These are phyloP conservation scores for Acheta domesticus DNA, from an alignment of 2,888 invertebrate genomes.

Conservation along the genomic window DNA sequence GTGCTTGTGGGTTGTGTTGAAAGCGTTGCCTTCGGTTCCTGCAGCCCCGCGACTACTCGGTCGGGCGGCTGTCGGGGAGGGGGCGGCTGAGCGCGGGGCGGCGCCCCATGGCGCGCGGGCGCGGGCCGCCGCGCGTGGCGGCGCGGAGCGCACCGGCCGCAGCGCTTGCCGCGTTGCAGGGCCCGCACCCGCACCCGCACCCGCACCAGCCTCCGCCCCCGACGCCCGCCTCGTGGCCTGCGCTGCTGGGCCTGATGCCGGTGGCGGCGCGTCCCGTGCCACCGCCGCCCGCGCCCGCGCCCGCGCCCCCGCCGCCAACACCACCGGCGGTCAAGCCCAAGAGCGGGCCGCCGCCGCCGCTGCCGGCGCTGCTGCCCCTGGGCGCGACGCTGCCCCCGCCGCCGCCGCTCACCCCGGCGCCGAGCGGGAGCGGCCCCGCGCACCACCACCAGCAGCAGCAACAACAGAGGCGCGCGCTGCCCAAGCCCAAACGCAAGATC, in stretches of 20 bases:
- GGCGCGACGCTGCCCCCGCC: not conserved
- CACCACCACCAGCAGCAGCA: conserved; percentile 25
- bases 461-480: conserved; percentile 34
- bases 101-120: too few relatives aligned
- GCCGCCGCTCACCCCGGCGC: not conserved
- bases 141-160: not conserved
- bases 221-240: not conserved
- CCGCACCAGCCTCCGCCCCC: not conserved
- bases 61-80: too few relatives aligned
- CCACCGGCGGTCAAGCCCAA: not conserved
- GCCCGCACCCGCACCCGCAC: not conserved
- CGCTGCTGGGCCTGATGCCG: not conserved
- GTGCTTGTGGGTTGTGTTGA: too few relatives aligned
- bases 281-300: not conserved
- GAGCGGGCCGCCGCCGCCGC: not conserved
- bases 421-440: not conserved
- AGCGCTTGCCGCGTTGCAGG: not conserved
- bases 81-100: too few relatives aligned
- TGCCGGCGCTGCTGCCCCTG: conserved; percentile 4
- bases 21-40: too few relatives aligned
- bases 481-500: not conserved
- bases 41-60: too few relatives aligned
- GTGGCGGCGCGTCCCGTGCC: not conserved
- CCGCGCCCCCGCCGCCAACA: not conserved
- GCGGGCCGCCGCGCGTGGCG: not conserved